Evolutionary conservation across 2,888 invertebrate genomes (phyloP), one percentile per base, ranked within the genome.

Genomic region (Lochmaea capreae): DNA sequence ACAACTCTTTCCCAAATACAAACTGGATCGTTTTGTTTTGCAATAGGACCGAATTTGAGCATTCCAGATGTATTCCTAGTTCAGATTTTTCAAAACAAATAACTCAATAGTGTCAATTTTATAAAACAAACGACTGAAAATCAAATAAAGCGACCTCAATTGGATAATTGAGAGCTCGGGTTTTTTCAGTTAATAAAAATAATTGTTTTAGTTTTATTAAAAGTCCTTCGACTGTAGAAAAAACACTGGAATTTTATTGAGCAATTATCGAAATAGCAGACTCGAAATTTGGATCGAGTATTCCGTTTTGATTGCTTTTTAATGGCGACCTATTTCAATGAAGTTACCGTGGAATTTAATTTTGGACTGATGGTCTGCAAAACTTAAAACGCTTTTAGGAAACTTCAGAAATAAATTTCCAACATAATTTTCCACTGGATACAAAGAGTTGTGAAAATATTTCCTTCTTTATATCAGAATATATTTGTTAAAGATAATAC

Each of bases 271-370:
- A 22, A 22, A 59, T 14, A 14, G 59, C 59, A 6, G 12, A 33
- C 33, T 59, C n/a, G 54, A 16, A n/a, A 39, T 61, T 14, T 33
- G 59, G 39, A 61, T n/a, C n/a, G 61, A 61, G 39, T 39, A 12
- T 61, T 61, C 10, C 8, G 16, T n/a, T 39, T 61, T 39, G 61
- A 61, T 61, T 61, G 33, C 61, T 61, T 61, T 61, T 61, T 61
- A 39, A 61, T 61, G 61, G 16, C 11, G n/a, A 26, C 33, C 39
- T 33, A 39, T 39, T 33, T 61, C 33, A 61, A 14, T 49, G 49
- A 14, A 49, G 10, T 14, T 49, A 6, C 43, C 49, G n/a, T 54
- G 16, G n/a, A 52, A n/a, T 54, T 54, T 16, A 16, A 18, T 54
- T 46, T 54, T 54, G 54, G 1, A 18, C 10, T 0, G n/a, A n/a